Base-by-base conservation (phyloP, 2,888 invertebrate species). In the Drosophila nr. perissopoda region DNA sequence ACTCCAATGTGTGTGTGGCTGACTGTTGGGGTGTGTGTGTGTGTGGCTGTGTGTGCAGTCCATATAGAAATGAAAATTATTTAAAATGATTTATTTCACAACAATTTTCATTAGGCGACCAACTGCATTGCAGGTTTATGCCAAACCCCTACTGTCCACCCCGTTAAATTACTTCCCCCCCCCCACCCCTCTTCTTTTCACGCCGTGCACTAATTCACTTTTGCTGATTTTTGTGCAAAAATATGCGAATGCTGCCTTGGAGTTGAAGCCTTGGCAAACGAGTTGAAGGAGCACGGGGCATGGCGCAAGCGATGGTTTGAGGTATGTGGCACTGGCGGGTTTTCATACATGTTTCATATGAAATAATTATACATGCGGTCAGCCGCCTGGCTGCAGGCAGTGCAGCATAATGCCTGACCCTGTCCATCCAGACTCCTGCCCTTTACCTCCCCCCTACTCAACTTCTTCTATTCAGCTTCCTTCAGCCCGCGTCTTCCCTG, bases 301-400 rank as follows among this genome's bases (percentile, higher is more conserved):
- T 27, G 27, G 16, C 31, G 13, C 52, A 4, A 16, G 60, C 4
- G 21, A 3, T 36, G 48, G 48, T 57, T 62, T 34, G 48, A 31
- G 56, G 42, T 29, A 40, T 49, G 74, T 64, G 78, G 46, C 62
- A 60, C 61, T 68, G 58, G 54, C 62, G 63, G 25, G 34, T 58
- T 58, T 69, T 58, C 74, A 63, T 78, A 72, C 85, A 89, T 80
- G 88, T 83, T 88, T 82, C 88, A 89, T 78, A 78, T 85, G 82
- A 82, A 88, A 88, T 88, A 89, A 88, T 88, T 88, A 88, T 88
- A 83, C 88, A 85, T 88, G 89, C 88, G 89, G 87, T 86, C 84
- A 82, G 67, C 67, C 76, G 78, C 56, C 80, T 72, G 70, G 77
- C 86, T 82, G 76, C 82, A 74, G 82, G 86, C 86, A 82, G 78